These are phyloP conservation scores for Loripinus fragilis DNA, from an alignment of 2,888 invertebrate species.

Conservation along the genomic window DNA sequence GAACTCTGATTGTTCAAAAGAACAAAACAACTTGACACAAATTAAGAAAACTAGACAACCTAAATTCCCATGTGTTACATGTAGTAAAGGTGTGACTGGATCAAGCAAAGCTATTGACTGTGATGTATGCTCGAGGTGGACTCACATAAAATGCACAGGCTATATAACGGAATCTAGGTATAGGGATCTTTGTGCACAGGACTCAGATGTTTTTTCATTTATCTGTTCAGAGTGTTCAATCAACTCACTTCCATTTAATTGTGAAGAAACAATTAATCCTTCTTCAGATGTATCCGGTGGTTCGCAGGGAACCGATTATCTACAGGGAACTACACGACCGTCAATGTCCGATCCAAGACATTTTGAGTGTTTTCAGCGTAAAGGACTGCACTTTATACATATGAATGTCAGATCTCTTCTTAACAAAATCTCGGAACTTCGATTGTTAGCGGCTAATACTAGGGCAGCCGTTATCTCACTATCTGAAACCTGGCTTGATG, in stretches of 20 bases:
- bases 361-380: background rate
- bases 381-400: slow-evolving; percentile 13
- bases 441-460: background rate
- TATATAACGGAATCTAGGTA: background rate
- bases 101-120: slow-evolving; percentile 4
- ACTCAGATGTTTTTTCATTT: background rate
- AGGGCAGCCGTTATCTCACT: too few relatives aligned
- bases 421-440: background rate
- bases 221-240: background rate
- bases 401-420: slow-evolving; percentile 1
- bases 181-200: background rate
- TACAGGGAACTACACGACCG: background rate
- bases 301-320: too few relatives aligned
- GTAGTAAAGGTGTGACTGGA: background rate
- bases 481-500: too few relatives aligned
- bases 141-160: slow-evolving; percentile 1
- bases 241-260: slow-evolving; percentile 1
- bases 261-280: background rate
- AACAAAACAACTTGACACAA: background rate
- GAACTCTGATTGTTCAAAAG: too few relatives aligned
- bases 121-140: background rate
- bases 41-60: slow-evolving; percentile 5
- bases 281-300: background rate
- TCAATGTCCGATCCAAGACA: background rate
- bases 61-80: background rate